These are phyloP conservation scores for Lepidostoma basale DNA, from an alignment of 1,140 invertebrate species.

Conservation along the genomic window DNA sequence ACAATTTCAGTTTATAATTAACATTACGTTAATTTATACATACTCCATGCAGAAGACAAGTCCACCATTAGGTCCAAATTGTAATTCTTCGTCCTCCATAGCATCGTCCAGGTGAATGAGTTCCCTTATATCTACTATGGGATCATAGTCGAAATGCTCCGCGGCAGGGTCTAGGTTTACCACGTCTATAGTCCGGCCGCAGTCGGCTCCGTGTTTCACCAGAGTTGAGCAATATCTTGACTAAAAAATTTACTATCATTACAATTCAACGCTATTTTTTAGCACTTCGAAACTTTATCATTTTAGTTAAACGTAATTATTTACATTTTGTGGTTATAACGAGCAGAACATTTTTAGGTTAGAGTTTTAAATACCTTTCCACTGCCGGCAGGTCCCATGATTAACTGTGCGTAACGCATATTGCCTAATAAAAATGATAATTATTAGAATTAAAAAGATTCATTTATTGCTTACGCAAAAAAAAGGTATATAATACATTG, in stretches of 20 bases:
- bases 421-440: no score
- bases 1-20: no score
- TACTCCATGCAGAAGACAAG: constrained; percentile 96
- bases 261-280: no score
- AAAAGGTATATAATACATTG: no score
- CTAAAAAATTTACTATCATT: no score
- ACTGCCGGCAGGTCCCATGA: constrained; percentile 94
- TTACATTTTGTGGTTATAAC: no score
- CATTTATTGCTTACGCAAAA: no score
- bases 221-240: constrained; percentile 95
- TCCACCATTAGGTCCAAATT: constrained; percentile 96
- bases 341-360: neutral
- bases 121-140: constrained; percentile 88
- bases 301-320: no score
- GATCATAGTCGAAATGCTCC: constrained; percentile 93
- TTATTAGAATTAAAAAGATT: no score
- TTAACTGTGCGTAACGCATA: constrained; percentile 92
- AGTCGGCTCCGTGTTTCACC: constrained; percentile 79
- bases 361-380: constrained; percentile 74
- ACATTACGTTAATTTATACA: no score
- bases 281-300: no score
- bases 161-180: constrained; percentile 98
- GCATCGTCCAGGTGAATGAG: constrained; percentile 94
- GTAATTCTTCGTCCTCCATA: constrained; percentile 95
- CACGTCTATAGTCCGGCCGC: constrained; percentile 79